Percentiles rank a stretch among this genome's conserved stretches.
phyloP scores from a whole-genome alignment of 2,888 invertebrate species.

The Griposia aprilina region DNA sequence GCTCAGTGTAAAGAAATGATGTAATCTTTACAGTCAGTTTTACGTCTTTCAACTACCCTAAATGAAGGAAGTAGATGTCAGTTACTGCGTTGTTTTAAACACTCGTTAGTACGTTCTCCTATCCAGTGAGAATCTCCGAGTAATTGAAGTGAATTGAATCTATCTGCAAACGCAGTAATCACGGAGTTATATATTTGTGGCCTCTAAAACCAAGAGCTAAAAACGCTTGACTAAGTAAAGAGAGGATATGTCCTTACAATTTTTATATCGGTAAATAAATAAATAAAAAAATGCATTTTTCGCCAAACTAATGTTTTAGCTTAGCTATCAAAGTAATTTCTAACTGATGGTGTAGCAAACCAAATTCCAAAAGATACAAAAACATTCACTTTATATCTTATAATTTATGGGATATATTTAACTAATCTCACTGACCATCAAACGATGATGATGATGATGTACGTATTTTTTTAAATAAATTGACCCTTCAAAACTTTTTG shows the following conservation, averaged over 20 bases:
- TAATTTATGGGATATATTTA: background rate
- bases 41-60: constrained; percentile 19
- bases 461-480: background rate
- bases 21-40: constrained; percentile 8
- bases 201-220: constrained; percentile 8
- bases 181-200: constrained; percentile 11
- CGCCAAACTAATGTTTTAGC: background rate
- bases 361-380: no score
- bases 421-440: background rate
- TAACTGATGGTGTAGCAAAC: background rate
- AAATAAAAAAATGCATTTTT: no score
- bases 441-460: no score
- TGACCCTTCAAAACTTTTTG: background rate
- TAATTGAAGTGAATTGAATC: constrained; percentile 52
- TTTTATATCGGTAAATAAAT: background rate
- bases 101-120: constrained; percentile 13
- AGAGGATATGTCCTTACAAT: background rate
- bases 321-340: no score
- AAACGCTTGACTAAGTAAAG: background rate
- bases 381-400: no score
- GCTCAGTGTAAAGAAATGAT: constrained; percentile 14
- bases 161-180: constrained; percentile 31
- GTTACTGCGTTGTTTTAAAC: constrained; percentile 10
- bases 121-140: constrained; percentile 18
- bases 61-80: constrained; percentile 36